phyloP scores from a whole-genome alignment of 2,113 vertebrate genomes.

The Chinchilla lanigera region DNA sequence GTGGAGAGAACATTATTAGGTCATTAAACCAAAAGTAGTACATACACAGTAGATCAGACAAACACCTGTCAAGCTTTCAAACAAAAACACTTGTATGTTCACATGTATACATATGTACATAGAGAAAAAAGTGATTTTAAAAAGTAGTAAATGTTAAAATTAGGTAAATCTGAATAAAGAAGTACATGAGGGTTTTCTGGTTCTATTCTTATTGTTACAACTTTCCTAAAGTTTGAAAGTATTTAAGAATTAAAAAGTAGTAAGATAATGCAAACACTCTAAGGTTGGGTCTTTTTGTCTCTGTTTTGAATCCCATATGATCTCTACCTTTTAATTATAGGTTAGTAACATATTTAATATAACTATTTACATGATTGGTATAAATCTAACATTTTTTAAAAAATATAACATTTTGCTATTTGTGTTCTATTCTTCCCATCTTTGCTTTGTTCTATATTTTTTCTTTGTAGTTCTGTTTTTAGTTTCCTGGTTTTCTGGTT shows the following conservation, averaged over 20 bases:
- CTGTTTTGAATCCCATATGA: neutral
- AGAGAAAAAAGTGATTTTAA: neutral
- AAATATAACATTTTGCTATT: too few species aligned
- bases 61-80: neutral
- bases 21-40: neutral
- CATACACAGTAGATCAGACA: neutral
- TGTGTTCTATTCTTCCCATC: neutral
- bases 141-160: neutral
- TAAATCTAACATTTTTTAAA: neutral
- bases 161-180: neutral
- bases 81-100: neutral
- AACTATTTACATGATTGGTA: neutral
- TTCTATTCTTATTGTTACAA: neutral
- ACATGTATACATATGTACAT: neutral
- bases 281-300: neutral
- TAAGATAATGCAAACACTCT: neutral
- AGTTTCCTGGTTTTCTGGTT: neutral
- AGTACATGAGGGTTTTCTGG: neutral
- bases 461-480: neutral
- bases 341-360: neutral
- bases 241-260: constrained; percentile 3
- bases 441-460: neutral
- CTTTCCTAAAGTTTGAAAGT: neutral
- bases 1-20: neutral
- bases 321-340: neutral